Percentiles rank a stretch among this genome's conserved stretches.
Conservation (phyloP, 2,797 vertebrate genomes). For the Ibycter americanus region DNA sequence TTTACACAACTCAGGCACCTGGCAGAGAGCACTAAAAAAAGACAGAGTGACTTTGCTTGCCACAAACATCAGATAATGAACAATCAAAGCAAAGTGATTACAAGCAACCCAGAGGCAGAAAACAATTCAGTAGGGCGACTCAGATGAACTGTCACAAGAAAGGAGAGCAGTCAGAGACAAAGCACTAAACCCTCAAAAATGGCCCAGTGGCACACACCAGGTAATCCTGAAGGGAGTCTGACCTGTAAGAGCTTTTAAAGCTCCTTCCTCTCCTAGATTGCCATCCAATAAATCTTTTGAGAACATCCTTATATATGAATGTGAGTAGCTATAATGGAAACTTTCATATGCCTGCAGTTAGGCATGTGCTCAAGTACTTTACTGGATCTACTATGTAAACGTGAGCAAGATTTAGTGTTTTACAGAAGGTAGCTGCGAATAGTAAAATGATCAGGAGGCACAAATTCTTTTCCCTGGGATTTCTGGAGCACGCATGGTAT, state of each 20-base stretch:
- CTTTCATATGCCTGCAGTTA: neutral
- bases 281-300: neutral
- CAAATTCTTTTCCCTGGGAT: neutral
- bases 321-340: neutral
- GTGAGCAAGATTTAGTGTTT: neutral
- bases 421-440: neutral
- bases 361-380: neutral
- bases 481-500: neutral
- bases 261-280: neutral
- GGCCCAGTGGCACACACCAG: neutral
- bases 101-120: constrained; percentile 30
- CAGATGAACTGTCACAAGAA: constrained; percentile 13
- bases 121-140: neutral
- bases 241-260: neutral
- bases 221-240: neutral
- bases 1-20: neutral
- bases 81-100: constrained; percentile 22
- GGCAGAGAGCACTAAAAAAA: neutral
- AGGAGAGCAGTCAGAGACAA: neutral
- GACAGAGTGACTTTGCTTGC: neutral
- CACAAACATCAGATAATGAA: constrained; percentile 39
- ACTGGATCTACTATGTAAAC: neutral
- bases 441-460: neutral
- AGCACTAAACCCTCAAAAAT: neutral
- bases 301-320: neutral